Percentiles rank a stretch among this genome's conserved stretches.
phyloP scores from a whole-genome alignment of 2,113 vertebrate species.

The Sus scrofa region T2T-Sscrofa CM000830.6:35847501-35848000 shows the following conservation, averaged over 20 bases:
- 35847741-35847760: background rate
- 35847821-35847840: background rate
- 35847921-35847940: background rate
- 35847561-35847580: background rate
- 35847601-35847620: background rate
- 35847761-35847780: constrained; percentile 14
- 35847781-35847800: background rate
- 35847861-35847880: background rate
- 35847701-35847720: background rate
- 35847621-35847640: background rate
- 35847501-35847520: no score
- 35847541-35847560: background rate
- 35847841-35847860: background rate
- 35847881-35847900: background rate
- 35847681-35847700: background rate
- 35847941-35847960: background rate
- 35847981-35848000: background rate
- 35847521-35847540: background rate
- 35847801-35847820: background rate
- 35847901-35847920: background rate
- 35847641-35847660: background rate
- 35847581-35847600: background rate
- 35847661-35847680: background rate
- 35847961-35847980: background rate
- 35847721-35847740: background rate